These are phyloP conservation scores for Diadema setosum DNA, from an alignment of 35 echinoderm and acorn worm genomes.

Conservation along the genomic window DNA sequence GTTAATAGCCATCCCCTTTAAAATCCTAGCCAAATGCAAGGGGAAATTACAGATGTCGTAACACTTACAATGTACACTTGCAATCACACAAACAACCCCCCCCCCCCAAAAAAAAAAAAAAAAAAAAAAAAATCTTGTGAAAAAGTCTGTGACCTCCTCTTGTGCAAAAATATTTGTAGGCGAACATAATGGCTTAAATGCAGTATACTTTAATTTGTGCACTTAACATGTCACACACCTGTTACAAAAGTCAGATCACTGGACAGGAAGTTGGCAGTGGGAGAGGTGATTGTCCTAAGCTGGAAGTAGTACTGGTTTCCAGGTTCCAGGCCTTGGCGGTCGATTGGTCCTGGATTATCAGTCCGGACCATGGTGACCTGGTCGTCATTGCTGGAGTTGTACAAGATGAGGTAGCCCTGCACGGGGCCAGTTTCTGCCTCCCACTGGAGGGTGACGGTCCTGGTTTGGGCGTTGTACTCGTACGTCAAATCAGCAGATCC, in stretches of 20 bases:
- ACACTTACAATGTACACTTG: too few relatives aligned
- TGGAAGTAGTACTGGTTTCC: constrained; percentile 27
- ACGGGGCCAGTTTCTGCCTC: background rate
- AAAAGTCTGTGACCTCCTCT: too few relatives aligned
- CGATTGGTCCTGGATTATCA: background rate
- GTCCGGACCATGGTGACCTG: background rate
- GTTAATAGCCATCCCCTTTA: too few relatives aligned
- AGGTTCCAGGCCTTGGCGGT: background rate
- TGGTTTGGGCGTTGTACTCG: background rate
- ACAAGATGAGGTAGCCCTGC: background rate
- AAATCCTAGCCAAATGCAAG: too few relatives aligned
- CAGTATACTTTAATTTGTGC: too few relatives aligned
- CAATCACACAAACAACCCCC: too few relatives aligned
- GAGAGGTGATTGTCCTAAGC: background rate
- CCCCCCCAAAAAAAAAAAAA: too few relatives aligned
- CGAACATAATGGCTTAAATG: too few relatives aligned
- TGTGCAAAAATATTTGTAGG: too few relatives aligned
- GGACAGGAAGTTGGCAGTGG: background rate
- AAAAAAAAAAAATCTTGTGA: too few relatives aligned
- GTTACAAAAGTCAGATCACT: background rate
- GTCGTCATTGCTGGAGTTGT: background rate
- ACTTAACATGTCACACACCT: background rate
- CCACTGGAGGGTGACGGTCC: background rate
- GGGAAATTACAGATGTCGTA: too few relatives aligned
- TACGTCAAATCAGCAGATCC: background rate